phyloP scores from a whole-genome alignment of 2,113 vertebrate genomes.

The Festucalex cinctus region DNA sequence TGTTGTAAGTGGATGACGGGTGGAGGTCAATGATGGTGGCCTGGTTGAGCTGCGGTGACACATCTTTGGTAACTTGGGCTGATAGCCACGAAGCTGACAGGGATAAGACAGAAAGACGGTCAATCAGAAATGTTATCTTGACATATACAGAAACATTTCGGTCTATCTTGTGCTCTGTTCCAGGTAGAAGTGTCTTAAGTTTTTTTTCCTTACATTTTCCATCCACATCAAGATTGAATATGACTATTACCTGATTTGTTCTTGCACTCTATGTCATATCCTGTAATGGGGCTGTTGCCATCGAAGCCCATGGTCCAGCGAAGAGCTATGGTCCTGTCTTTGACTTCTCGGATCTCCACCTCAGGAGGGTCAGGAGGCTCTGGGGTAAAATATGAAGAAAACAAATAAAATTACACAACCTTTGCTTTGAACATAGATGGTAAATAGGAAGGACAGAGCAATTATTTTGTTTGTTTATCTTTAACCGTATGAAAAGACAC shows the following conservation, averaged over 20 bases:
- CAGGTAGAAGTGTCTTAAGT: not conserved
- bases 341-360: slow-evolving; percentile 95
- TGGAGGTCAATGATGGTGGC: slow-evolving; percentile 99
- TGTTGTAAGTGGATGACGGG: slow-evolving; percentile 98
- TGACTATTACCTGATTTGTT: slow-evolving; percentile 87
- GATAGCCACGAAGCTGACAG: slow-evolving; percentile 91
- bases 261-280: slow-evolving; percentile 98
- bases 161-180: not conserved
- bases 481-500: not conserved
- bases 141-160: no score
- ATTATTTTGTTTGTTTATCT: not conserved
- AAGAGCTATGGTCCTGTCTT: slow-evolving; percentile 92
- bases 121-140: not conserved
- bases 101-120: slow-evolving; percentile 12
- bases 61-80: slow-evolving; percentile 98
- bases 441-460: slow-evolving; percentile 1
- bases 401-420: not conserved
- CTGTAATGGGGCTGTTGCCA: slow-evolving; percentile 96
- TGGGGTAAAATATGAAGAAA: slow-evolving; percentile 42
- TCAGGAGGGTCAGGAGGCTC: slow-evolving; percentile 94
- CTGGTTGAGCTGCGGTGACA: slow-evolving; percentile 97
- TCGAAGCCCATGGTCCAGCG: slow-evolving; percentile 99
- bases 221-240: not conserved
- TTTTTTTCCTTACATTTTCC: not conserved
- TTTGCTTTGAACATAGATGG: not conserved